Percentiles rank a stretch among this genome's conserved stretches.
Evolutionary conservation across 1,140 invertebrate species (phyloP).

Genomic region (Zaprionus gabonicus): DNA sequence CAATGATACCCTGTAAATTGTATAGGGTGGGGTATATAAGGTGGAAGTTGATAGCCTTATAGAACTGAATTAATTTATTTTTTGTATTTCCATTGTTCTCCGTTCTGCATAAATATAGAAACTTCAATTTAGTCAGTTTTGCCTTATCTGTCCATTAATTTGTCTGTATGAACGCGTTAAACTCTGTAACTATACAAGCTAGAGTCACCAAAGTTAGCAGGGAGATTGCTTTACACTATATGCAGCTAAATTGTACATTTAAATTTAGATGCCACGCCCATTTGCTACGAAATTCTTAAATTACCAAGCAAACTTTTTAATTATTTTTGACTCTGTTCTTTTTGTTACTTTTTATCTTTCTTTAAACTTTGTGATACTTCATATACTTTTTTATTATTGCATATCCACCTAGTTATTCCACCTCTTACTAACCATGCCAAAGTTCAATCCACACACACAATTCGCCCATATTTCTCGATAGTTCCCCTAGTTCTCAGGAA

Average conservation of each 20-base stretch:
- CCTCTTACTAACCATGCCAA: not conserved
- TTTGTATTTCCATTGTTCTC: too few species aligned
- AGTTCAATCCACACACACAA: too few species aligned
- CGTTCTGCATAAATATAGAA: too few species aligned
- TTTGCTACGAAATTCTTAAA: not conserved
- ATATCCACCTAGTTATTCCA: not conserved
- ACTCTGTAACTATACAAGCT: not conserved
- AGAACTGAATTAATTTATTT: not conserved
- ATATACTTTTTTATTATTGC: not conserved
- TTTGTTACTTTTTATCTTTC: too few species aligned
- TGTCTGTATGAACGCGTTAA: not conserved
- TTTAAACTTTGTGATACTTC: not conserved
- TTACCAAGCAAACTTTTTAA: too few species aligned
- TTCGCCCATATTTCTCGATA: slow-evolving; percentile 3
- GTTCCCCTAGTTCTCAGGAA: slow-evolving; percentile 49
- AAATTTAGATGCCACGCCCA: not conserved
- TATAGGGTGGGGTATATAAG: not conserved
- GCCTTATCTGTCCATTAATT: too few species aligned
- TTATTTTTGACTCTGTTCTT: too few species aligned
- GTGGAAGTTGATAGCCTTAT: not conserved
- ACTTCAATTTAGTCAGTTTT: too few species aligned
- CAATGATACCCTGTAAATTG: slow-evolving; percentile 21
- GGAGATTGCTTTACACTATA: not conserved
- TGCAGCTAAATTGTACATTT: not conserved
- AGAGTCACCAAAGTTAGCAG: not conserved